Conservation (phyloP, 2,113 vertebrate genomes). For the Phaethon lepturus region DNA sequence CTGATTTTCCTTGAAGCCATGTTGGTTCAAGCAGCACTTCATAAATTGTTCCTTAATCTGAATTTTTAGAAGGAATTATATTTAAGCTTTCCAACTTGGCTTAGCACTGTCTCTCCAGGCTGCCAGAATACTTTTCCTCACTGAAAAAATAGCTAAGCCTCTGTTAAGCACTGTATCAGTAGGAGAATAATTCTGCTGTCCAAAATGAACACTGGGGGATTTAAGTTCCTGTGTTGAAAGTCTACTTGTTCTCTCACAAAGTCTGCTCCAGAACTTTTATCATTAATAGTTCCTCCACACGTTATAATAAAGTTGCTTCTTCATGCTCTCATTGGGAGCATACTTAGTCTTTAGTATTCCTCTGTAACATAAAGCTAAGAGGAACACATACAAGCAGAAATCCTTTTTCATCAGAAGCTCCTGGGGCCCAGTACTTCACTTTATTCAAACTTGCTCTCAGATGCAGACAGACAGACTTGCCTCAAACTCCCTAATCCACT, state of each 20-base stretch:
- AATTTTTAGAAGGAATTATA: slow-evolving; percentile 56
- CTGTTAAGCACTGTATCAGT: slow-evolving; percentile 44
- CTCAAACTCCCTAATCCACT: neutral
- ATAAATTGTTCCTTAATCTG: slow-evolving; percentile 67
- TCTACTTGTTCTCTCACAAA: slow-evolving; percentile 12
- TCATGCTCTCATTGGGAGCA: neutral
- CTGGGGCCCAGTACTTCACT: neutral
- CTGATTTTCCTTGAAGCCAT: slow-evolving; percentile 46
- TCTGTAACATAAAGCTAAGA: neutral
- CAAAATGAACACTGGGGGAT: slow-evolving; percentile 1
- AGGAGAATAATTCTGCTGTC: slow-evolving; percentile 29
- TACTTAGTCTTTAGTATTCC: neutral
- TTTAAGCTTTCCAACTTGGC: slow-evolving; percentile 65
- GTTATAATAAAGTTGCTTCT: neutral
- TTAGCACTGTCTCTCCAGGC: neutral
- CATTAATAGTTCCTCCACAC: neutral
- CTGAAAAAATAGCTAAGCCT: slow-evolving; percentile 56
- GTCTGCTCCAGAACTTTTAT: neutral
- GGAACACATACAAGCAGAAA: neutral
- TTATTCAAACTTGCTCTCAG: neutral
- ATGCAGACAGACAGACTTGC: neutral
- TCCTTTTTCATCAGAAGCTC: neutral
- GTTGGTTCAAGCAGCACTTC: slow-evolving; percentile 47
- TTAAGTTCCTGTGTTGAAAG: neutral
- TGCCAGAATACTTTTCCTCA: slow-evolving; percentile 41